Percentiles rank a stretch among this genome's conserved stretches.
These are phyloP conservation scores for Gymnobelideus leadbeateri DNA, from an alignment of 2,113 vertebrate species.

Conservation along the genomic window DNA sequence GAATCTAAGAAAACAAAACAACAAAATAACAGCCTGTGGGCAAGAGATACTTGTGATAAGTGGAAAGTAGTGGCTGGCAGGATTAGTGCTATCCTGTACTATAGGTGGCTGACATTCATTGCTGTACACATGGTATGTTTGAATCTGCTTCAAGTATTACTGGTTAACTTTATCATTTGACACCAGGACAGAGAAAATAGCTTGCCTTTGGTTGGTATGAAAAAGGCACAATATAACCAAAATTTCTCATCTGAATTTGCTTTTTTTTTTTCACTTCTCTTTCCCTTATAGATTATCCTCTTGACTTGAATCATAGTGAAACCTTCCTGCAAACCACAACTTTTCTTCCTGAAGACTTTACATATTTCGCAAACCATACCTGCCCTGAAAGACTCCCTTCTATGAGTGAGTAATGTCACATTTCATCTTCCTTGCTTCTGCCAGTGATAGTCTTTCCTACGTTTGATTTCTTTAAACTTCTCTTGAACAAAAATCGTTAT, in stretches of 20 bases:
- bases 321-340: slow-evolving; percentile 91
- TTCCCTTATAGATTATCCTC: slow-evolving; percentile 89
- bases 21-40: not conserved
- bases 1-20: not conserved
- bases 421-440: not conserved
- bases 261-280: not conserved
- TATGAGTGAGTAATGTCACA: slow-evolving; percentile 93
- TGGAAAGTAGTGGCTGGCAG: not conserved
- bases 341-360: slow-evolving; percentile 95
- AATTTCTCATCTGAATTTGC: not conserved
- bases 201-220: not conserved
- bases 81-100: not conserved
- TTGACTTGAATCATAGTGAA: slow-evolving; percentile 95
- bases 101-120: not conserved
- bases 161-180: not conserved
- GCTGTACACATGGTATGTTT: not conserved
- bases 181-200: not conserved
- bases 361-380: slow-evolving; percentile 91
- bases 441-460: not conserved
- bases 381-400: slow-evolving; percentile 95
- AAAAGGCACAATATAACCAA: not conserved
- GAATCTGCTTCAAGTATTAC: not conserved
- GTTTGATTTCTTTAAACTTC: slow-evolving; percentile 22
- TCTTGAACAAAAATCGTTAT: not conserved
- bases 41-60: not conserved